These are phyloP conservation scores for Caenorhabditis zanzibari DNA, from an alignment of 2,888 invertebrate genomes.

Conservation along the genomic window DNA sequence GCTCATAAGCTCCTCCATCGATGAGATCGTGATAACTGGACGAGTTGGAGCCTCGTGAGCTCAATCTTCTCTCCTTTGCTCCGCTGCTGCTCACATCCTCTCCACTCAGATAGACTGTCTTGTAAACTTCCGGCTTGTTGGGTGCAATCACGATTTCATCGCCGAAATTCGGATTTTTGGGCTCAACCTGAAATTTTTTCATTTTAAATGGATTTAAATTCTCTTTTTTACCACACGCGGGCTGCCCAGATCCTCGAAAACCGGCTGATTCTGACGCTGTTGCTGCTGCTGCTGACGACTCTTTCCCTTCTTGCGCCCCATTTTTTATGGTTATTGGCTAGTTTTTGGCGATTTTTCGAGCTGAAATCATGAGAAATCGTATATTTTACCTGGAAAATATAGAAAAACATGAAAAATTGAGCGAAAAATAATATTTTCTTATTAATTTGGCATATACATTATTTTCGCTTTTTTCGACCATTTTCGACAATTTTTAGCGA, in stretches of 20 bases:
- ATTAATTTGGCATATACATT: too few species aligned
- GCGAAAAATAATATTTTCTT: too few species aligned
- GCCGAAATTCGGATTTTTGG: constrained; percentile 7
- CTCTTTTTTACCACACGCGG: constrained; percentile 14
- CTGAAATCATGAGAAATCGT: not conserved
- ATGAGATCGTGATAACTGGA: constrained; percentile 21
- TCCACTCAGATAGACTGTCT: constrained; percentile 15
- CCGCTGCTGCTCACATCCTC: constrained; percentile 4
- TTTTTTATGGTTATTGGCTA: too few species aligned
- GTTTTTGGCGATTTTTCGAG: not conserved
- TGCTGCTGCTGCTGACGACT: constrained; percentile 9
- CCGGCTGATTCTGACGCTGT: not conserved
- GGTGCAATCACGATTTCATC: constrained; percentile 18
- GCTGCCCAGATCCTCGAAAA: constrained; percentile 17
- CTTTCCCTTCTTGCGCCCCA: constrained; percentile 29
- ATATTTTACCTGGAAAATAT: not conserved
- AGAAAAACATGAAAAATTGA: not conserved
- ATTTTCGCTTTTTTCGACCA: too few species aligned
- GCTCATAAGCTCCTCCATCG: constrained; percentile 55
- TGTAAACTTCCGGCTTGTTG: not conserved
- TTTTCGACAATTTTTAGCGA: not conserved
- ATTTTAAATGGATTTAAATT: not conserved
- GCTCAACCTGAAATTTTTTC: constrained; percentile 7
- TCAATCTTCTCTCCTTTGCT: not conserved
- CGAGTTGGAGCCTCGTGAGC: constrained; percentile 13